Evolutionary conservation across 2,888 invertebrate genomes (phyloP), one percentile per base, ranked within the genome.

Genomic region (Drosophila affinis): DNA sequence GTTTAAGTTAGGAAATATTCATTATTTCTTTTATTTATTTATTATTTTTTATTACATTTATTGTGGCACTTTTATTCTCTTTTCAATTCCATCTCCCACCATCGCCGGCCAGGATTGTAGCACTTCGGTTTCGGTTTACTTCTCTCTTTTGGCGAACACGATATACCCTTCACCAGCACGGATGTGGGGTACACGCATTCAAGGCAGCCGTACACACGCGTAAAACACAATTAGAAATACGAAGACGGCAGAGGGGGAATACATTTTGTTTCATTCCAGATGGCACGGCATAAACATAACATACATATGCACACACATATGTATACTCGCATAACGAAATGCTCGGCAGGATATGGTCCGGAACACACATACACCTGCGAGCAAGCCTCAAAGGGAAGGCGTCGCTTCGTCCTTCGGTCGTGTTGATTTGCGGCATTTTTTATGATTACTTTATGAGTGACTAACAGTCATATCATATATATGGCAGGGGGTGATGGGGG

Each of bases 401-500:
- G 14, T 52, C 47, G 46, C 46, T 54, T 51, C 46, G 46, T 53
- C 56, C 53, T 49, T 34, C 54, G 7, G n/a, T 21, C 44, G 47
- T 57, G 65, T 55, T 73, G 64, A 73, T 69, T 69, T 77, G 75
- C 58, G 61, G 65, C 60, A 59, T 79, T 76, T 72, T 74, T 67
- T 67, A 67, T 67, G 70, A 77, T 81, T 79, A 73, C 34, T 58
- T 71, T 81, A 63, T 62, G 71, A 77, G 71, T 71, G 60, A 45
- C 52, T 24, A 9, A 9, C 17, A 18, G 56, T 34, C 3, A 46
- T 44, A 48, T 34, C 3, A 49, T 44, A 48, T 48, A 64, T 34
- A 57, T 24, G 24, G 34, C 14, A 18, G 18, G 18, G 27, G 18
- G 46, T 45, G 10, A 3, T 3, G 27, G 18, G 46, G 47, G 10